These are phyloP conservation scores for Leptopilina clavipes DNA, from an alignment of 1,140 invertebrate genomes.

Conservation along the genomic window DNA sequence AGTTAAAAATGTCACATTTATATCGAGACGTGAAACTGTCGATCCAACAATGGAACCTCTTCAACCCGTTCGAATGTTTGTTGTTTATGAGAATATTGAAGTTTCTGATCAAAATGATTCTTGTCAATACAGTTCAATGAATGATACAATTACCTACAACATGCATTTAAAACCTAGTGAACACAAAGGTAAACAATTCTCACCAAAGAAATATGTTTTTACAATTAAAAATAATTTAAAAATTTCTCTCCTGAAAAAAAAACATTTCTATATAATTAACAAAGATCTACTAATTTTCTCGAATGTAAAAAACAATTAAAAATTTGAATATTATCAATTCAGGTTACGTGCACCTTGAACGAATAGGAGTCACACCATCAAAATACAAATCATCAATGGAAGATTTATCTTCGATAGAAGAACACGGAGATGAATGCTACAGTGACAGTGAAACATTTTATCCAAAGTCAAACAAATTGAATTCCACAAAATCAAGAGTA, in stretches of 20 bases:
- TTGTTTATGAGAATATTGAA: slow-evolving; percentile 86
- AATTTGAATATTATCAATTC: slow-evolving; percentile 21
- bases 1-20: slow-evolving; percentile 74
- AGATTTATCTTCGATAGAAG: slow-evolving; percentile 41
- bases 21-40: slow-evolving; percentile 57
- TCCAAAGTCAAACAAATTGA: slow-evolving; percentile 7
- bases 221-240: too few relatives aligned
- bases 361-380: slow-evolving; percentile 24
- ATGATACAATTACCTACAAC: slow-evolving; percentile 79
- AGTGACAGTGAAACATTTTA: slow-evolving; percentile 28
- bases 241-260: too few relatives aligned
- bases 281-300: background rate
- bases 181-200: slow-evolving; percentile 73
- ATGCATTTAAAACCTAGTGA: slow-evolving; percentile 79
- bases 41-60: slow-evolving; percentile 75
- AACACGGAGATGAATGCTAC: slow-evolving; percentile 45
- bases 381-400: slow-evolving; percentile 39
- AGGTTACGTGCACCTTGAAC: slow-evolving; percentile 76
- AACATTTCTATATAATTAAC: too few relatives aligned
- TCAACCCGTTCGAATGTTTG: slow-evolving; percentile 79
- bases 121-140: slow-evolving; percentile 78
- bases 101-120: slow-evolving; percentile 79
- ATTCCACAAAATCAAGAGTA: background rate
- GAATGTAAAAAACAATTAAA: too few relatives aligned
- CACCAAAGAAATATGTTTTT: too few relatives aligned